phyloP scores from a whole-genome alignment of 2,888 invertebrate species.

The Sphaerophoria taeniata region DNA sequence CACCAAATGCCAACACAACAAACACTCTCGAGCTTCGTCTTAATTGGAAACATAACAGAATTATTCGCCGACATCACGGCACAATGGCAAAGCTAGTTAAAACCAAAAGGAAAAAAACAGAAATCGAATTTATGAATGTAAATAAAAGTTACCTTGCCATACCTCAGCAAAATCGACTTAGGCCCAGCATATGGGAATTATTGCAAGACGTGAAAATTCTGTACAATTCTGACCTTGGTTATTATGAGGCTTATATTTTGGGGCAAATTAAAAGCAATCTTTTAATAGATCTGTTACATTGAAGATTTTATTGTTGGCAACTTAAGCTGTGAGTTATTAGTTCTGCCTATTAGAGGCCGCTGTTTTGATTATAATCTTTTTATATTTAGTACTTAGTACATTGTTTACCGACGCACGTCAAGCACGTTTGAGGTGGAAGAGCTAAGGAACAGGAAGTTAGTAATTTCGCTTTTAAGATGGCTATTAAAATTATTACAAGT shows the following conservation, averaged over 20 bases:
- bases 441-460: no score
- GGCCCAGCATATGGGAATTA: conserved; percentile 58
- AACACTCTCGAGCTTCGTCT: conserved; percentile 24
- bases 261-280: conserved; percentile 40
- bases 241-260: conserved; percentile 2
- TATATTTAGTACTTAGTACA: no score
- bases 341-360: no score
- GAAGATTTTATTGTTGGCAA: not conserved
- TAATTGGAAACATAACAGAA: conserved; percentile 38
- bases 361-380: no score
- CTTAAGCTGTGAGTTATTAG: no score
- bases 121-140: conserved; percentile 54
- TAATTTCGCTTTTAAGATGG: no score
- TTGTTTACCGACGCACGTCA: no score
- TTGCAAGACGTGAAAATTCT: conserved; percentile 45
- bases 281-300: conserved; percentile 12
- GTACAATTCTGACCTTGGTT: conserved; percentile 1
- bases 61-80: conserved; percentile 4
- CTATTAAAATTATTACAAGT: no score
- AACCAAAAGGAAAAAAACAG: not conserved
- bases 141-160: conserved; percentile 40
- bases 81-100: not conserved
- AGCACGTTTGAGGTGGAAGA: no score
- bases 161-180: not conserved
- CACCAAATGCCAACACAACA: conserved; percentile 45